phyloP scores from a whole-genome alignment of 2,888 invertebrate genomes.

The Drosophila testacea region DNA sequence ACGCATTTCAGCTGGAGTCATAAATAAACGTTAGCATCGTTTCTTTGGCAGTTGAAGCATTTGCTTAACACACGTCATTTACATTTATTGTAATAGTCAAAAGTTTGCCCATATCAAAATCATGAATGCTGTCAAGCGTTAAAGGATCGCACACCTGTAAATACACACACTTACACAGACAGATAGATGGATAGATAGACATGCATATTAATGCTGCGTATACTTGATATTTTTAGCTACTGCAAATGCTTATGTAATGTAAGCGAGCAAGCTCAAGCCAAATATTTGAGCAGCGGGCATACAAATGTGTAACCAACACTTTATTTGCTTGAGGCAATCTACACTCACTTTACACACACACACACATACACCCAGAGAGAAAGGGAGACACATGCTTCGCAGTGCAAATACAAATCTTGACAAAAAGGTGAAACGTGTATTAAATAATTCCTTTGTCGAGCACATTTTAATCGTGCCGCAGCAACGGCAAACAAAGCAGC shows the following conservation, averaged over 20 bases:
- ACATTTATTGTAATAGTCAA: slow-evolving; percentile 73
- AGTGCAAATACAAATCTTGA: slow-evolving; percentile 75
- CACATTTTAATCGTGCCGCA: slow-evolving; percentile 79
- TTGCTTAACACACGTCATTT: slow-evolving; percentile 50
- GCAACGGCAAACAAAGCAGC: slow-evolving; percentile 69
- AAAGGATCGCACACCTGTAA: slow-evolving; percentile 53
- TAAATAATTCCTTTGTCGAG: slow-evolving; percentile 80
- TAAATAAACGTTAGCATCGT: slow-evolving; percentile 49
- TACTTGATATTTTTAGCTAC: slow-evolving; percentile 74
- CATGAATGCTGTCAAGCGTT: slow-evolving; percentile 70
- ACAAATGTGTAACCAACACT: slow-evolving; percentile 80
- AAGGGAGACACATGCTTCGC: slow-evolving; percentile 50
- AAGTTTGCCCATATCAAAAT: slow-evolving; percentile 68
- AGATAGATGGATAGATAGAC: slow-evolving; percentile 28
- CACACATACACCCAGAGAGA: not conserved
- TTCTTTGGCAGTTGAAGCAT: not conserved
- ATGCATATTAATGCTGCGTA: slow-evolving; percentile 76
- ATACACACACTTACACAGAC: slow-evolving; percentile 24
- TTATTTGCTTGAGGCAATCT: slow-evolving; percentile 74
- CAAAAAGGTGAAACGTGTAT: slow-evolving; percentile 78
- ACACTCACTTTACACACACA: slow-evolving; percentile 32
- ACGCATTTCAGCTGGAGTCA: slow-evolving; percentile 52
- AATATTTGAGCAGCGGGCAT: slow-evolving; percentile 76
- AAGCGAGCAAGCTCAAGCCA: slow-evolving; percentile 64
- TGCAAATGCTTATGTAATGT: slow-evolving; percentile 39